phyloP scores from a whole-genome alignment of 2,888 invertebrate species.

The Plusia festucae region DNA sequence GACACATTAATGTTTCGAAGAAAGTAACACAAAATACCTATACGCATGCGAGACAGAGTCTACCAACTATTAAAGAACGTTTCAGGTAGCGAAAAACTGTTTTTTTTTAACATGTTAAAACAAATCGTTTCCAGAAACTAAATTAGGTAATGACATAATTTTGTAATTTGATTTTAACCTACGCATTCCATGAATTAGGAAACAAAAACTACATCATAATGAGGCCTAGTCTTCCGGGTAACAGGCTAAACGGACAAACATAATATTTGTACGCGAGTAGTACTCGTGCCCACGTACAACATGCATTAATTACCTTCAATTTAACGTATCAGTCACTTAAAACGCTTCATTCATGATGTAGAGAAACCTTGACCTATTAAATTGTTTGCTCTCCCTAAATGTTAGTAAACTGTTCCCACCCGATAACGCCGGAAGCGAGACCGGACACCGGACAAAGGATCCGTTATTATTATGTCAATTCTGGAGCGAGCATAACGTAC shows the following conservation, averaged over 20 bases:
- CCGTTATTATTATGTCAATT: constrained; percentile 79
- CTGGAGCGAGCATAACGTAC: constrained; percentile 65
- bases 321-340: constrained; percentile 63
- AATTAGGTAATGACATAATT: constrained; percentile 2
- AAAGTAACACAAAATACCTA: constrained; percentile 41
- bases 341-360: constrained; percentile 72
- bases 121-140: neutral
- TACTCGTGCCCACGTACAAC: constrained; percentile 29
- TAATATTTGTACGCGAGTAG: constrained; percentile 45
- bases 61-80: constrained; percentile 16
- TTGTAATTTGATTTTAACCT: neutral
- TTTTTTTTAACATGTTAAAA: neutral
- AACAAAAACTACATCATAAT: neutral
- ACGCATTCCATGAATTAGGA: neutral
- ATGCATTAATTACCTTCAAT: constrained; percentile 71
- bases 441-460: constrained; percentile 83
- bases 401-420: constrained; percentile 76
- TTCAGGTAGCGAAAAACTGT: neutral
- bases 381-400: constrained; percentile 79
- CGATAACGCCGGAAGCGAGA: constrained; percentile 80
- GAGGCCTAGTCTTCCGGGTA: constrained; percentile 29
- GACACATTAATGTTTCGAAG: constrained; percentile 54
- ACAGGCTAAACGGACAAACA: constrained; percentile 16
- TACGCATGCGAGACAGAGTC: constrained; percentile 18
- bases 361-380: constrained; percentile 83